Percentiles rank a stretch among this genome's conserved stretches.
Evolutionary conservation across 2,113 vertebrate genomes (phyloP).

Genomic region (Todiramphus saurophagus): DNA sequence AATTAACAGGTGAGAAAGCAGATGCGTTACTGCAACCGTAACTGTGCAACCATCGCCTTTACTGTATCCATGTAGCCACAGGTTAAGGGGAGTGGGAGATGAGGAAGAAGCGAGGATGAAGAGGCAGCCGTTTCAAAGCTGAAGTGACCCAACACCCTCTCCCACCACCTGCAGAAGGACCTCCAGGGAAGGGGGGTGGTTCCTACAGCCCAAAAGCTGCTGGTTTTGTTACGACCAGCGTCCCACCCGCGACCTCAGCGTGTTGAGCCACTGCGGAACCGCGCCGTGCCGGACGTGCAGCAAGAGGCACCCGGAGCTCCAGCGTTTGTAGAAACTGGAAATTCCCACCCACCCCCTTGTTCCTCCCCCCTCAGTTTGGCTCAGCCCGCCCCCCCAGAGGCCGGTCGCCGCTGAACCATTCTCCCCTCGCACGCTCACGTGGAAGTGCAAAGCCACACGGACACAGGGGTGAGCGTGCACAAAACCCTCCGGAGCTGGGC

Average conservation of each 20-base stretch:
- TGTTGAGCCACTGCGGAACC: accelerated
- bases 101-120: constrained; percentile 15
- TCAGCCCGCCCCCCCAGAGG: neutral
- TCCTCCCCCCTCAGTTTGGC: neutral
- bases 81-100: neutral
- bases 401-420: neutral
- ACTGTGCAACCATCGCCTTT: neutral
- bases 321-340: accelerated
- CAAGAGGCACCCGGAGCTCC: neutral
- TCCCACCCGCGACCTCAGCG: accelerated
- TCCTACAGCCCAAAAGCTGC: neutral
- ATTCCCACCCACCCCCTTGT: neutral
- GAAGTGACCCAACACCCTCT: neutral
- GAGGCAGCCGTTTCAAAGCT: neutral
- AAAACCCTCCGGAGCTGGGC: neutral
- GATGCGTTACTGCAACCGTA: neutral
- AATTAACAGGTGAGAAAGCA: neutral
- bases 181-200: neutral
- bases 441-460: neutral
- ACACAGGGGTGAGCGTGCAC: neutral
- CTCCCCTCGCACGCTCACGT: neutral
- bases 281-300: accelerated
- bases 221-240: accelerated
- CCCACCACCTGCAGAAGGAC: neutral
- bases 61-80: neutral